Evolutionary conservation across 2,888 invertebrate genomes (phyloP).

Genomic region (Pristionchus japonicus): DNA sequence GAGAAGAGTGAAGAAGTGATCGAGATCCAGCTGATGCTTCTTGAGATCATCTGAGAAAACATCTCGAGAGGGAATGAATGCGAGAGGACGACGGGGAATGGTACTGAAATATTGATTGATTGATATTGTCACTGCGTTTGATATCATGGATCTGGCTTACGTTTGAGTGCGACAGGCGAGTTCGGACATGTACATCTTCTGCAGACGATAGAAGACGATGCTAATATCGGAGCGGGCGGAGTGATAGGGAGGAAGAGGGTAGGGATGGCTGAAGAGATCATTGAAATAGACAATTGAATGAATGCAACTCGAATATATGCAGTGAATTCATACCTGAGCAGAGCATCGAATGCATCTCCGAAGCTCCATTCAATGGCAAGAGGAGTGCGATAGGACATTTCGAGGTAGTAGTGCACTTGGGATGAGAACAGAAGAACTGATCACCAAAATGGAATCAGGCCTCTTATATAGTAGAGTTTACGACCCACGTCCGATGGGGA

Average conservation of each 20-base stretch:
- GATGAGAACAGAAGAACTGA: not conserved
- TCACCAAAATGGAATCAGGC: not conserved
- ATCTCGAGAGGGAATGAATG: not conserved
- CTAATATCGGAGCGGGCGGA: not conserved
- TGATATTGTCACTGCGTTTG: too few relatives aligned
- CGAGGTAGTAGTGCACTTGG: not conserved
- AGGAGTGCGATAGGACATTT: not conserved
- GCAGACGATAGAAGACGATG: not conserved
- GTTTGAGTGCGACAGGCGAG: not conserved
- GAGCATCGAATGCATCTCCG: not conserved
- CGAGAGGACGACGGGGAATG: conserved; percentile 14
- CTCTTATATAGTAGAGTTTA: not conserved
- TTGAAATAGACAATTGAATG: not conserved
- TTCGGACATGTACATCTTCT: not conserved
- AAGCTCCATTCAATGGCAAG: not conserved
- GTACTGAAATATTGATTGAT: not conserved
- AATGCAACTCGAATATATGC: not conserved
- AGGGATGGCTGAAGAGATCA: not conserved
- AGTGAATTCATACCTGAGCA: not conserved
- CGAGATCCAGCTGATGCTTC: not conserved
- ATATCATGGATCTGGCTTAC: not conserved
- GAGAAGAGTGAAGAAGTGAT: not conserved
- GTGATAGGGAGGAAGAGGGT: not conserved
- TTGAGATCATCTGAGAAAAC: not conserved
- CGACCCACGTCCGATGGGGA: too few relatives aligned